phyloP scores from a whole-genome alignment of 2,888 invertebrate species.

The Clanis bilineata region DNA sequence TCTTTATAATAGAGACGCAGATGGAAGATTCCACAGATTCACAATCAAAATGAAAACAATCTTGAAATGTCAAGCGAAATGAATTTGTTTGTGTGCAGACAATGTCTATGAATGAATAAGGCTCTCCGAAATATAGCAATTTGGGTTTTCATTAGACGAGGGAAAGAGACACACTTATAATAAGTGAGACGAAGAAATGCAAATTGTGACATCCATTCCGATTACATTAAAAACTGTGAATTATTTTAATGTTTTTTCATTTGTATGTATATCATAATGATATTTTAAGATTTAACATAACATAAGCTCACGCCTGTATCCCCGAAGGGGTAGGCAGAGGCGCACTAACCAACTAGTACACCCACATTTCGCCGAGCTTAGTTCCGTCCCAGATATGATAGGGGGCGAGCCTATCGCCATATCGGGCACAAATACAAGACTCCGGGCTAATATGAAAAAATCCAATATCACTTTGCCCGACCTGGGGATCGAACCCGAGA shows the following conservation, averaged over 20 bases:
- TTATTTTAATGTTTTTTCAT: not conserved
- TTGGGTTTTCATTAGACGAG: not conserved
- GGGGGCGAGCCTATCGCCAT: no score
- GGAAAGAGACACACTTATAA: not conserved
- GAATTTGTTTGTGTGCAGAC: constrained; percentile 1
- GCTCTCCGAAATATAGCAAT: not conserved
- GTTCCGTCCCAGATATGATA: no score
- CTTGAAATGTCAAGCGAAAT: not conserved
- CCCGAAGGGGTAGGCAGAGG: no score
- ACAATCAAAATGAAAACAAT: constrained; percentile 6
- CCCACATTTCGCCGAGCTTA: no score
- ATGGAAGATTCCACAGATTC: not conserved
- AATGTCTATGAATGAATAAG: not conserved
- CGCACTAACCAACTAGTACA: no score
- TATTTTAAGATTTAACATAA: no score
- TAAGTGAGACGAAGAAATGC: not conserved
- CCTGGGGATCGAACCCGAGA: no score
- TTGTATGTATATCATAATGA: not conserved
- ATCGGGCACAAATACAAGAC: no score
- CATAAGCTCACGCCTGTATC: no score
- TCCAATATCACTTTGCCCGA: no score
- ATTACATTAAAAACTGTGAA: not conserved
- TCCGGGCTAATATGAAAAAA: no score
- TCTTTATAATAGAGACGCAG: not conserved
- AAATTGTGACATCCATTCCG: not conserved